phyloP scores from a whole-genome alignment of 1,140 invertebrate genomes.

The Pseudomyrmex dendroicus region DNA sequence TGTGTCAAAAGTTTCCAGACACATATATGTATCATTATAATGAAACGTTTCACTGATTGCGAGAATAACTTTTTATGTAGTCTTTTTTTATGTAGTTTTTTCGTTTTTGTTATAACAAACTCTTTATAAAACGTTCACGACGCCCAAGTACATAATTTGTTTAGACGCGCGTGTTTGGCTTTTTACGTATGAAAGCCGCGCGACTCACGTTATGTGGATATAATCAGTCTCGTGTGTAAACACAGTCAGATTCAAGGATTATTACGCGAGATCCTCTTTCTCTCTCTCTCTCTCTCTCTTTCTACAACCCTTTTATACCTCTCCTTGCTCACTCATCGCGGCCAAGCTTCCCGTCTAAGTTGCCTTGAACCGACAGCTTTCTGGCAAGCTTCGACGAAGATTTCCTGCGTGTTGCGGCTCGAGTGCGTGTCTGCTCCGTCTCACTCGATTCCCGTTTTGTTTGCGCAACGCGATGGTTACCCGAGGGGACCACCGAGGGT shows the following conservation, averaged over 20 bases:
- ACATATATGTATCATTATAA: no score
- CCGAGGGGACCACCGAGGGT: slow-evolving; percentile 31
- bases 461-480: slow-evolving; percentile 45
- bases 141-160: no score
- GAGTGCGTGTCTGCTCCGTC: slow-evolving; percentile 40
- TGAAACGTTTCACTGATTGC: no score
- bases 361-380: slow-evolving; percentile 20
- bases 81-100: no score
- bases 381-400: slow-evolving; percentile 35
- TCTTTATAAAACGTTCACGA: no score
- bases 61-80: no score
- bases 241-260: slow-evolving; percentile 5
- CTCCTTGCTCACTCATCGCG: not conserved
- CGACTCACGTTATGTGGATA: not conserved
- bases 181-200: not conserved
- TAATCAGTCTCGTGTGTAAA: slow-evolving; percentile 34
- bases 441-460: slow-evolving; percentile 49
- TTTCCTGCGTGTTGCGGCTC: slow-evolving; percentile 39
- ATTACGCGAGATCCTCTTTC: not conserved
- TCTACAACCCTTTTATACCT: slow-evolving; percentile 10
- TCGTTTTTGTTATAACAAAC: no score
- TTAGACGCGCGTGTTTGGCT: no score
- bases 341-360: slow-evolving; percentile 3
- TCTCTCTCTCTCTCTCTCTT: not conserved
- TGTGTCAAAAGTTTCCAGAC: no score